Evolutionary conservation across 2,797 vertebrate species (phyloP).

Genomic region (Betta splendens): DNA sequence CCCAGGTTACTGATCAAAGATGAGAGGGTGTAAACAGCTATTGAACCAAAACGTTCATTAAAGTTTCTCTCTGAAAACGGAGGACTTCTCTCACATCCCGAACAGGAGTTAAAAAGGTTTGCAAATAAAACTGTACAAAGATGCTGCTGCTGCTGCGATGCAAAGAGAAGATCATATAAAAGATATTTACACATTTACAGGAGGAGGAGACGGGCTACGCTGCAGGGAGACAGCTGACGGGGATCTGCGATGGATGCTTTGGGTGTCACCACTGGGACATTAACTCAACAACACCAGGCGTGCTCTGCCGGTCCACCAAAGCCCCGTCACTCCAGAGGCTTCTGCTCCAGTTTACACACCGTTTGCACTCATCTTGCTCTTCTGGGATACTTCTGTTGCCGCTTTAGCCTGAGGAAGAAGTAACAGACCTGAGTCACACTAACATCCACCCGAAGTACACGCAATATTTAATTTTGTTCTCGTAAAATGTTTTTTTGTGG

Average conservation of each 20-base stretch:
- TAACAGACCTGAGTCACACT: not conserved
- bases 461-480: too few species aligned
- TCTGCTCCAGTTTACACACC: constrained; percentile 68
- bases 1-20: constrained; percentile 12
- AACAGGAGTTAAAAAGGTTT: constrained; percentile 16
- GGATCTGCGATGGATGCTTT: constrained; percentile 5
- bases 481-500: too few species aligned
- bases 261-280: constrained; percentile 3
- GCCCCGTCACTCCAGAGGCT: constrained; percentile 22
- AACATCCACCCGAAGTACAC: too few species aligned
- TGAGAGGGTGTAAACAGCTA: not conserved
- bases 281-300: constrained; percentile 12
- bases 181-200: constrained; percentile 85
- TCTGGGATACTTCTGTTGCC: constrained; percentile 78
- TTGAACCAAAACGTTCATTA: constrained; percentile 35
- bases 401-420: constrained; percentile 77
- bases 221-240: constrained; percentile 19
- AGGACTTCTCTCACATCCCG: constrained; percentile 17
- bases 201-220: constrained; percentile 25
- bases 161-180: constrained; percentile 72
- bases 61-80: not conserved
- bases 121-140: constrained; percentile 69
- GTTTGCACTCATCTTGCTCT: constrained; percentile 84
- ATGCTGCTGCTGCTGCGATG: constrained; percentile 58
- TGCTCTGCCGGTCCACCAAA: constrained; percentile 15